Base-by-base conservation (phyloP, 2,888 invertebrate species). In the Lapara coniferarum region DNA sequence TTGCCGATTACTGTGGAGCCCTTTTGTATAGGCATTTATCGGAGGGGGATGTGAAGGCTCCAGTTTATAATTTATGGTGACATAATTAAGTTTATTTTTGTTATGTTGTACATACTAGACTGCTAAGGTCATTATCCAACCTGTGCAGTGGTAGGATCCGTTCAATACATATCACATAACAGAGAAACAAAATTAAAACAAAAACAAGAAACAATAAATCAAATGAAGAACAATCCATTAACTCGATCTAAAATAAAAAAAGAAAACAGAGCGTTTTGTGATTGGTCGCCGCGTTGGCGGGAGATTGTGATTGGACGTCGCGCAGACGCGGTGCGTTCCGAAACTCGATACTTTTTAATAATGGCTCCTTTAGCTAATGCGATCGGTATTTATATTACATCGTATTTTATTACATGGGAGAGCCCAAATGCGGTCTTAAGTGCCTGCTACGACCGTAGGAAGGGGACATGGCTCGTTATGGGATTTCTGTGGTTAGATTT, bases 271-370 rank as follows among this genome's bases (percentile, higher is more conserved):
- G 74, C 76, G 75, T 72, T 70, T 81, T 75, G 78, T 82, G 85
- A 93, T 93, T 93, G 93, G 93, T 81, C 74, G 83, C 63, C 77
- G 77, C 74, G 79, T 80, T 85, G 86, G 86, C 88, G 87, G 87
- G 82, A 80, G 83, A 77, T 73, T 82, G 79, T 80, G 80, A 93
- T 93, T 93, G 92, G 93, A 74, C 80, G 80, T 70, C 75, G 78
- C 76, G 86, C 78, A 78, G 78, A 76, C 84, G 84, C 85, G 84
- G 77, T 85, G 85, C 91, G 91, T 89, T 91, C 87, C 71, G 93
- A 89, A 93, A 93, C 86, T 85, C 86, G 93, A 93, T 93, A 93
- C 92, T 93, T 93, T 93, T 93, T 93, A 93, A 93, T 93, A 93
- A 93, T 93, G 92, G 93, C 90, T 92, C 87, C 90, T 92, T 90